Conservation (phyloP, 2,888 invertebrate genomes). For the Phlogophora meticulosa region DNA sequence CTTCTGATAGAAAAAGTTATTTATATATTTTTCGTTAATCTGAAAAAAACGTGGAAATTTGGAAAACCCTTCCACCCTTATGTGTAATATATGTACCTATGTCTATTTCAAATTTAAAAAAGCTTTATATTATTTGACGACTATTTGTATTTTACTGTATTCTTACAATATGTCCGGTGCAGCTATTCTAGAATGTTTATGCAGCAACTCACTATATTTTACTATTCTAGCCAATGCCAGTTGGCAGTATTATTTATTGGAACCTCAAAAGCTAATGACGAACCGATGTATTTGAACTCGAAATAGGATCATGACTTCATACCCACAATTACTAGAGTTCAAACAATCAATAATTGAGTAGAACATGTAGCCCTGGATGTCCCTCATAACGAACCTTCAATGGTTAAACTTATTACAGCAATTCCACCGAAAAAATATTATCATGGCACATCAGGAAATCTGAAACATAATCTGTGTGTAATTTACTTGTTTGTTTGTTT, state of each 20-base stretch:
- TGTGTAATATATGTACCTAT: too few relatives aligned
- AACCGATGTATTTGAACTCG: conserved; percentile 40
- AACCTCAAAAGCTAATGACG: conserved; percentile 26
- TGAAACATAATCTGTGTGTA: neutral
- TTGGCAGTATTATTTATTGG: conserved; percentile 34
- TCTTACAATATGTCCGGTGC: neutral
- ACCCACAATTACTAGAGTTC: conserved; percentile 31
- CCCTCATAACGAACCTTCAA: conserved; percentile 12
- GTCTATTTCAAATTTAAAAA: neutral
- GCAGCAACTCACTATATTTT: conserved; percentile 17
- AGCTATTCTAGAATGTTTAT: conserved; percentile 21
- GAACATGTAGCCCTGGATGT: conserved; percentile 12
- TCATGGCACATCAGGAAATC: conserved; percentile 6
- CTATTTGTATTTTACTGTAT: neutral
- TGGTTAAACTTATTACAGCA: conserved; percentile 14
- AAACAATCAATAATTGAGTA: conserved; percentile 38
- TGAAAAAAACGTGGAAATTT: too few relatives aligned
- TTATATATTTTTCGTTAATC: too few relatives aligned
- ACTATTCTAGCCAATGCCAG: conserved; percentile 21
- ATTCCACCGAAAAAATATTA: conserved; percentile 10
- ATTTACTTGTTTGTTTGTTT: too few relatives aligned
- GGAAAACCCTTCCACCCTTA: too few relatives aligned
- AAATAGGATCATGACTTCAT: conserved; percentile 42
- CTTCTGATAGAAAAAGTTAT: too few relatives aligned
- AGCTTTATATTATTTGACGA: neutral